These are phyloP conservation scores for Micrasema minimum DNA, from an alignment of 1,140 invertebrate species.

Conservation along the genomic window DNA sequence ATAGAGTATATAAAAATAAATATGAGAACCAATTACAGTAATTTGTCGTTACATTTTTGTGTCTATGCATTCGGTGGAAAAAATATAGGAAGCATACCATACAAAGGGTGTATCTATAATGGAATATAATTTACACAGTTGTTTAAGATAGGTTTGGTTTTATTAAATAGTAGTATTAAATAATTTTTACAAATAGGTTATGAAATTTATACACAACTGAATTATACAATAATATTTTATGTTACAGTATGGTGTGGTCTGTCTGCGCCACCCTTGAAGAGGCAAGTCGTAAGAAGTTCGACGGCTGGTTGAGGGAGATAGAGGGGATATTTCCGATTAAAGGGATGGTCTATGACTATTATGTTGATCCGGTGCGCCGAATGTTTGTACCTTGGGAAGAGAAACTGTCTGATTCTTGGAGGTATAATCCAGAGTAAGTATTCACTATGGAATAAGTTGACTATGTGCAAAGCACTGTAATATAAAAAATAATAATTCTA, in stretches of 20 bases:
- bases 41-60: neutral
- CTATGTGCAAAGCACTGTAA: no score
- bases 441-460: no score
- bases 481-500: no score
- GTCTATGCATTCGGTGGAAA: no score
- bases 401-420: constrained; percentile 76
- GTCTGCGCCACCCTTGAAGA: constrained; percentile 83
- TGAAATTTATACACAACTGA: no score
- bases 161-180: no score
- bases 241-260: constrained; percentile 81
- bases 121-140: no score
- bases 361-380: constrained; percentile 76
- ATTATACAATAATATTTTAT: no score
- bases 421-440: constrained; percentile 72
- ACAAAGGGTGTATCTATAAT: no score
- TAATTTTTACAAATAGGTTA: no score
- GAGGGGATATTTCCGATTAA: constrained; percentile 85
- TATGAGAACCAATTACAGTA: neutral
- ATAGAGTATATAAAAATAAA: neutral
- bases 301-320: constrained; percentile 83
- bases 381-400: constrained; percentile 82
- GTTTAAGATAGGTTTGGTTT: no score
- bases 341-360: constrained; percentile 89
- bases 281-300: constrained; percentile 80
- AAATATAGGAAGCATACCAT: no score